A percentile compares a stretch with the other conserved stretches of the same genome.
phyloP scores from a whole-genome alignment of 2,888 invertebrate species.

The Plutella xylostella region DNA sequence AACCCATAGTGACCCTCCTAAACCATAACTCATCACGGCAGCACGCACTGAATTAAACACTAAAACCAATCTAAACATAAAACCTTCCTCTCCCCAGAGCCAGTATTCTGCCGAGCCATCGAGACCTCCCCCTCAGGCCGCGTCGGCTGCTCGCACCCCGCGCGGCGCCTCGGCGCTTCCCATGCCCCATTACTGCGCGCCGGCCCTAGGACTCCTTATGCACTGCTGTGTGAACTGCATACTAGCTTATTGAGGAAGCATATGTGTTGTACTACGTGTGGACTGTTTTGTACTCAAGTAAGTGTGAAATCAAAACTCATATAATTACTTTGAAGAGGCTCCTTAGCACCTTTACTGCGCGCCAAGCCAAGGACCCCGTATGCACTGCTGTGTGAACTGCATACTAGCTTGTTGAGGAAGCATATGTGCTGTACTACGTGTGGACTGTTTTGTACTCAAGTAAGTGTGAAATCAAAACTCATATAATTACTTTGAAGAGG shows the following conservation, averaged over 20 bases:
- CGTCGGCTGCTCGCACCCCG: constrained; percentile 84
- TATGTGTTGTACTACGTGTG: constrained; percentile 90
- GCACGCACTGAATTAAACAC: not conserved
- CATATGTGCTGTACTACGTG: constrained; percentile 94
- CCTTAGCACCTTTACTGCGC: constrained; percentile 68
- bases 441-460: constrained; percentile 89
- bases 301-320: too few species aligned
- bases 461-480: too few species aligned
- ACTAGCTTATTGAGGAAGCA: constrained; percentile 79
- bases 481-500: too few species aligned
- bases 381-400: constrained; percentile 82
- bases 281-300: constrained; percentile 90
- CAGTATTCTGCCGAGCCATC: constrained; percentile 79
- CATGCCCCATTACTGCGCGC: constrained; percentile 73
- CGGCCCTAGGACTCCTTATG: constrained; percentile 81
- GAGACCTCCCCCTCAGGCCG: constrained; percentile 80
- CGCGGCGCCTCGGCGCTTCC: constrained; percentile 37
- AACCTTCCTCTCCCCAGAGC: constrained; percentile 35
- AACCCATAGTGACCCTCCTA: too few species aligned
- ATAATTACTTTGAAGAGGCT: too few species aligned
- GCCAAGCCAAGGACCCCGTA: constrained; percentile 83
- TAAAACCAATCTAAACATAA: not conserved
- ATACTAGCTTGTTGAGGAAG: constrained; percentile 77
- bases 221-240: constrained; percentile 84
- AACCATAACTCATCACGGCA: too few species aligned